These are phyloP conservation scores for Drosophila elegans DNA, from an alignment of 1,140 invertebrate species.

Conservation along the genomic window DNA sequence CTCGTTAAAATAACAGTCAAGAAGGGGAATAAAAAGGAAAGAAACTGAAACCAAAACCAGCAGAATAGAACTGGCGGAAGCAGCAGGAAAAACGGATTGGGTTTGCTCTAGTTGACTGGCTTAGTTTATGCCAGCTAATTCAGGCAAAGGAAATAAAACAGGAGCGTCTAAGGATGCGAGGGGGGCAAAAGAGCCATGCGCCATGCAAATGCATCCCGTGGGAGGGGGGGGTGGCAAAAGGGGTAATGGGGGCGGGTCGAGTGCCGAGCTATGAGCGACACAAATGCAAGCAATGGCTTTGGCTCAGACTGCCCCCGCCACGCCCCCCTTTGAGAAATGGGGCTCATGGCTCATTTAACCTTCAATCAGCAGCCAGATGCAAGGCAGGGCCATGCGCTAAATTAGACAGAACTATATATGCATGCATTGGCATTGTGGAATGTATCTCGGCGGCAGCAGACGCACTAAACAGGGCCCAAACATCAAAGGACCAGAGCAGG, in stretches of 20 bases:
- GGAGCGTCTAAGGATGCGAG: slow-evolving; percentile 71
- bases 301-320: slow-evolving; percentile 16
- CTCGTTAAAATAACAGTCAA: slow-evolving; percentile 47
- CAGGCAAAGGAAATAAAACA: slow-evolving; percentile 74
- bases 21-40: not conserved
- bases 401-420: slow-evolving; percentile 61
- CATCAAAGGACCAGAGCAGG: slow-evolving; percentile 55
- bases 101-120: slow-evolving; percentile 47
- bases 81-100: slow-evolving; percentile 43
- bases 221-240: not conserved
- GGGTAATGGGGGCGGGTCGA: slow-evolving; percentile 3
- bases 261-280: slow-evolving; percentile 36
- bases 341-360: slow-evolving; percentile 76
- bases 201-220: slow-evolving; percentile 55
- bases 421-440: slow-evolving; percentile 39
- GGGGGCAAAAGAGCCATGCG: slow-evolving; percentile 41
- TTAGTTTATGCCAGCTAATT: slow-evolving; percentile 78
- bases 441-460: slow-evolving; percentile 47
- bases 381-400: slow-evolving; percentile 59
- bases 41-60: not conserved
- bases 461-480: slow-evolving; percentile 30
- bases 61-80: slow-evolving; percentile 6
- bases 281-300: slow-evolving; percentile 52
- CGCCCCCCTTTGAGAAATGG: slow-evolving; percentile 10
- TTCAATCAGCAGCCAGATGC: slow-evolving; percentile 73